Percentiles rank a stretch among this genome's conserved stretches.
These are phyloP conservation scores for Rousettus madagascariensis DNA, from an alignment of 2,797 vertebrate genomes.

Conservation along the genomic window DNA sequence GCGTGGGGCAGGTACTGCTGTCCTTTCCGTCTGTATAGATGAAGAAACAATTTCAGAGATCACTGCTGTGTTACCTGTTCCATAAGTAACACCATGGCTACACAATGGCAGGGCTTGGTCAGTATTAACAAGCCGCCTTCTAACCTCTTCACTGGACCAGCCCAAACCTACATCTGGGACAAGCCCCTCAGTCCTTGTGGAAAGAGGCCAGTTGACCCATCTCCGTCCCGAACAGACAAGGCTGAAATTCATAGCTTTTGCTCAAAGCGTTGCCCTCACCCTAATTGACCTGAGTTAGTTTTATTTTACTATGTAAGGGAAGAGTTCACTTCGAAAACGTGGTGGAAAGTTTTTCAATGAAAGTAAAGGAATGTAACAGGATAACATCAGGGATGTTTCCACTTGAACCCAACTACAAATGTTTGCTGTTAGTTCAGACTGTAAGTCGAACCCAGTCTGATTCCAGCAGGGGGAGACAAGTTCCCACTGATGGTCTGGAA, in stretches of 20 bases:
- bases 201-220: neutral
- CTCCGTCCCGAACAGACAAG: neutral
- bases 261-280: neutral
- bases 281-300: neutral
- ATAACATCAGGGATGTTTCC: neutral
- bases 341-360: neutral
- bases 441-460: neutral
- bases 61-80: neutral
- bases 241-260: neutral
- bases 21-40: neutral
- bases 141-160: neutral
- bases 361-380: neutral
- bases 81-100: neutral
- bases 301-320: neutral
- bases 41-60: neutral
- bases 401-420: neutral
- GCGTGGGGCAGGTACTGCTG: accelerated
- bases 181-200: accelerated
- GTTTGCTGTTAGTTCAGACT: neutral
- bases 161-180: neutral
- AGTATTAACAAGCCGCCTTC: neutral
- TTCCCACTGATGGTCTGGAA: conserved; percentile 49
- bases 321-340: neutral
- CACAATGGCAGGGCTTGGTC: neutral
- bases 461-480: conserved; percentile 80